These are phyloP conservation scores for Triplophysa siluroides DNA, from an alignment of 2,113 vertebrate genomes.

Conservation along the genomic window DNA sequence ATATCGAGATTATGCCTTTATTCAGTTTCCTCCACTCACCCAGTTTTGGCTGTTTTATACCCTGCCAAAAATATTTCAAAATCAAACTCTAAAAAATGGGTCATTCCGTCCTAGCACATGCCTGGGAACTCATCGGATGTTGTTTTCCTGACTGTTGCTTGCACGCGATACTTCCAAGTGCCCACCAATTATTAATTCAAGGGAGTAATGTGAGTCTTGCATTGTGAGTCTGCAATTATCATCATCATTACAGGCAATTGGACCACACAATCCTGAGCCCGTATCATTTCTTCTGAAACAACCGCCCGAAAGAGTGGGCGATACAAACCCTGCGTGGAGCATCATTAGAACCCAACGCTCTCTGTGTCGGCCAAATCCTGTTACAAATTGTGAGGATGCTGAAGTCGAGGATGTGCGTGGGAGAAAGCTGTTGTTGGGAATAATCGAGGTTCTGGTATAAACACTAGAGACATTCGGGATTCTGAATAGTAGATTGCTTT, in stretches of 20 bases:
- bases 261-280: conserved; percentile 5
- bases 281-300: conserved; percentile 24
- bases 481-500: background rate
- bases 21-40: no score
- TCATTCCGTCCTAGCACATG: background rate
- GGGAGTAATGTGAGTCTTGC: conserved; percentile 6
- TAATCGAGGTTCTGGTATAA: background rate
- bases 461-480: background rate
- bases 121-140: background rate
- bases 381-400: conserved; percentile 14
- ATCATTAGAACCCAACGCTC: conserved; percentile 26
- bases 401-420: conserved; percentile 26
- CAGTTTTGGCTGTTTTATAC: no score
- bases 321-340: conserved; percentile 20
- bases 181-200: conserved; percentile 27
- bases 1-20: no score
- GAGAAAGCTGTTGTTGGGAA: conserved; percentile 13
- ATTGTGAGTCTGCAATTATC: conserved; percentile 11
- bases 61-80: background rate
- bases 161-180: background rate
- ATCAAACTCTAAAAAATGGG: background rate
- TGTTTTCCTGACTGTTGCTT: conserved; percentile 2
- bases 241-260: conserved; percentile 31
- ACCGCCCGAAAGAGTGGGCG: conserved; percentile 10
- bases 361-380: conserved; percentile 1